phyloP scores from a whole-genome alignment of 1,140 invertebrate genomes.

The Ceratina australensis region DNA sequence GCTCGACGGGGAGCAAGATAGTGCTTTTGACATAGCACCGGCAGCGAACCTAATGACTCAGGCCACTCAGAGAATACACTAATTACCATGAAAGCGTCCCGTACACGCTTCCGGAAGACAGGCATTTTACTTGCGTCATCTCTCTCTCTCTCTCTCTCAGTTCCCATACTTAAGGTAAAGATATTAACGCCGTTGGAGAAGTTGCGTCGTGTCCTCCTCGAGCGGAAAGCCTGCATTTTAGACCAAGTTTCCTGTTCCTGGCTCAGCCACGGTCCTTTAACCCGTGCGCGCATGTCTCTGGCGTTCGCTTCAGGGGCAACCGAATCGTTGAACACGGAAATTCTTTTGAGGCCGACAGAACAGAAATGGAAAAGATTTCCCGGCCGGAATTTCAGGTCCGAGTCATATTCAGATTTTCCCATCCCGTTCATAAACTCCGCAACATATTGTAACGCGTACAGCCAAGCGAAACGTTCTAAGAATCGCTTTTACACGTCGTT shows the following conservation, averaged over 20 bases:
- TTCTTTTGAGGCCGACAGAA: background rate
- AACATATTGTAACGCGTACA: too few species aligned
- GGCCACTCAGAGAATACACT: conserved; percentile 67
- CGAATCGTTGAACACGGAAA: conserved; percentile 15
- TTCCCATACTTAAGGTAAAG: conserved; percentile 43
- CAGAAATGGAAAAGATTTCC: background rate
- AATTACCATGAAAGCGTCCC: conserved; percentile 64
- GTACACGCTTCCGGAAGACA: conserved; percentile 63
- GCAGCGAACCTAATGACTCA: conserved; percentile 62
- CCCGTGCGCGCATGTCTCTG: background rate
- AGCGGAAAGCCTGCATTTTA: conserved; percentile 32
- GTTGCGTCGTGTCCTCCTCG: conserved; percentile 25
- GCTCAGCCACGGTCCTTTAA: conserved; percentile 15
- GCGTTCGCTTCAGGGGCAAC: background rate
- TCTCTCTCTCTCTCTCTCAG: conserved; percentile 31
- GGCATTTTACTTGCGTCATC: conserved; percentile 51
- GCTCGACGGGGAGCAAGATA: conserved; percentile 40
- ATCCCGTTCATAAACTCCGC: too few species aligned
- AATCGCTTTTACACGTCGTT: too few species aligned
- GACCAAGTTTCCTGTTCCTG: conserved; percentile 29
- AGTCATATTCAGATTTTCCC: background rate
- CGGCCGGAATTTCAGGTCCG: background rate
- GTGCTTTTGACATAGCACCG: conserved; percentile 57
- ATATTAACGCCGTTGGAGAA: conserved; percentile 33
- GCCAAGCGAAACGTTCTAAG: too few species aligned